These are phyloP conservation scores for Dicranocentrus wangi DNA, from an alignment of 2,888 invertebrate species.

Conservation along the genomic window DNA sequence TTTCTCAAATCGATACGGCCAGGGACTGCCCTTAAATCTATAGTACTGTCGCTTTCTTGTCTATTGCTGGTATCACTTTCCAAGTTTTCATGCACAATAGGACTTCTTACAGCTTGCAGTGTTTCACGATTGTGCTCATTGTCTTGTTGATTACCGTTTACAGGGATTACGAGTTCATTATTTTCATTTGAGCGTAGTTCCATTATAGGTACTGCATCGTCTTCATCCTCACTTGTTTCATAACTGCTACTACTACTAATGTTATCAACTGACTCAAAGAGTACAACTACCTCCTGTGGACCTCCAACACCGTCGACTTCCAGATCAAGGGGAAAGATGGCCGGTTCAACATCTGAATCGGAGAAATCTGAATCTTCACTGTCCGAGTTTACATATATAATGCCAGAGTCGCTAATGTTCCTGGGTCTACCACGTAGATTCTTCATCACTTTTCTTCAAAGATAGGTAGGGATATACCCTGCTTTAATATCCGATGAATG, in stretches of 20 bases:
- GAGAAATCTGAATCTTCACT: constrained; percentile 53
- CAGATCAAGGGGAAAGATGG: constrained; percentile 44
- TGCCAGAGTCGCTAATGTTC: constrained; percentile 52
- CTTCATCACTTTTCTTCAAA: constrained; percentile 59
- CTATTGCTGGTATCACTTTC: no score
- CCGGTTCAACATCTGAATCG: constrained; percentile 54
- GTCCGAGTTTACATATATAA: constrained; percentile 48
- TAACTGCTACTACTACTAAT: no score
- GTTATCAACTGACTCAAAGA: no score
- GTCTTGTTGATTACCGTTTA: not conserved
- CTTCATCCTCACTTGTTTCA: not conserved
- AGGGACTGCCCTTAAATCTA: no score
- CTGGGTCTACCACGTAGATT: constrained; percentile 53
- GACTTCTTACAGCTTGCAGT: no score
- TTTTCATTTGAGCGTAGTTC: constrained; percentile 47
- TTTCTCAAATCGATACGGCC: no score
- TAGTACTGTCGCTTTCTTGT: no score
- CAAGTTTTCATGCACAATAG: no score
- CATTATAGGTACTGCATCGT: not conserved
- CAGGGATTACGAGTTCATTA: constrained; percentile 2
- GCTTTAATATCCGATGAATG: no score
- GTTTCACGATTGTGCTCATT: not conserved
- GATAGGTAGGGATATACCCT: no score
- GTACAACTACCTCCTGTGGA: no score
- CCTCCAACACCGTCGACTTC: no score